Conservation (phyloP, 1,140 invertebrate genomes). For the Calliphora vicina region DNA sequence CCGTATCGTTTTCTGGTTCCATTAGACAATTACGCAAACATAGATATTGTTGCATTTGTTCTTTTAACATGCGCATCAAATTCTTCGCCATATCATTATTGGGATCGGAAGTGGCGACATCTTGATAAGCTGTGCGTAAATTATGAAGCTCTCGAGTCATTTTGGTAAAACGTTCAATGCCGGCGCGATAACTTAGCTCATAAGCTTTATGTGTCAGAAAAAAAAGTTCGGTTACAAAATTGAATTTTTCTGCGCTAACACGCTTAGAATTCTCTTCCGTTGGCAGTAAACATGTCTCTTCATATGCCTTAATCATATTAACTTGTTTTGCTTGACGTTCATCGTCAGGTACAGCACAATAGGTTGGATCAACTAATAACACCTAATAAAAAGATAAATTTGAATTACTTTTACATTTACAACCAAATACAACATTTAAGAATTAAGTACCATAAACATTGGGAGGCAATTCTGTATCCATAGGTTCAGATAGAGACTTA, state of each 20-base stretch:
- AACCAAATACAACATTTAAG: too few species aligned
- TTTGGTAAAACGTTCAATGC: conserved; percentile 77
- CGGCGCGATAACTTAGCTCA: conserved; percentile 82
- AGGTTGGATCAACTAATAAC: conserved; percentile 81
- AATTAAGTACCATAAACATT: too few species aligned
- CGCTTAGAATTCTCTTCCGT: conserved; percentile 68
- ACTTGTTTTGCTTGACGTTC: conserved; percentile 68
- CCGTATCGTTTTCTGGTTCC: conserved; percentile 55
- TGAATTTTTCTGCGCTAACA: conserved; percentile 70
- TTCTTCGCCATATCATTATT: conserved; percentile 68
- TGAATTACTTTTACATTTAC: too few species aligned
- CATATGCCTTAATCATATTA: conserved; percentile 73
- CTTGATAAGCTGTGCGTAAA: conserved; percentile 76
- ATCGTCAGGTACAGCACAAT: conserved; percentile 72
- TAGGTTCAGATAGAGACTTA: too few species aligned
- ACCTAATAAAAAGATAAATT: conserved; percentile 43
- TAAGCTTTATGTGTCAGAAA: conserved; percentile 88
- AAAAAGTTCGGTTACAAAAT: conserved; percentile 91
- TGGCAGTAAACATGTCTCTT: conserved; percentile 83
- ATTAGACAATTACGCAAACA: conserved; percentile 54
- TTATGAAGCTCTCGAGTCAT: conserved; percentile 76
- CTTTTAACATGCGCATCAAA: conserved; percentile 71
- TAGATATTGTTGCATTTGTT: conserved; percentile 65
- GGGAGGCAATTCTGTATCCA: too few species aligned
- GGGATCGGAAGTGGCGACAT: conserved; percentile 66